phyloP scores from a whole-genome alignment of 2,797 vertebrate species.

The Alca torda region DNA sequence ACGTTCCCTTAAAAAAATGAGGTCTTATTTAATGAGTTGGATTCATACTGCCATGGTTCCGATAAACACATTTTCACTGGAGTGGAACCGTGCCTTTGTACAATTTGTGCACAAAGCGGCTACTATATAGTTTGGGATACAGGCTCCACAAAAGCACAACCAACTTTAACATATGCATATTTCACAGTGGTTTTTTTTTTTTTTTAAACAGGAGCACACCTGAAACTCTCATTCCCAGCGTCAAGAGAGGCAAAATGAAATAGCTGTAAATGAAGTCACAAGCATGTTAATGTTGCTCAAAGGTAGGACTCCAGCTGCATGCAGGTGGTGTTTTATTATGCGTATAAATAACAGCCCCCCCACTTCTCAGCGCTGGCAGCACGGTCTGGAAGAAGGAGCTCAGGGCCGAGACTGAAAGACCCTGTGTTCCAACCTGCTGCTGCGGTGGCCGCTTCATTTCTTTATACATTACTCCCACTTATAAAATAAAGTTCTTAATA shows the following conservation, averaged over 20 bases:
- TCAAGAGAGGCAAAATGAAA: slow-evolving; percentile 24
- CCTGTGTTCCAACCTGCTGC: slow-evolving; percentile 35
- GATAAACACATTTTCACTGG: background rate
- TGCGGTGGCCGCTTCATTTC: accelerated
- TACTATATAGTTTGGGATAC: background rate
- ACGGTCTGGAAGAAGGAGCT: background rate
- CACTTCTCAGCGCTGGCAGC: background rate
- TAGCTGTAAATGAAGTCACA: slow-evolving; percentile 13
- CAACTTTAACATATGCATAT: background rate
- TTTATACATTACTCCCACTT: accelerated
- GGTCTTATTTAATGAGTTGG: background rate
- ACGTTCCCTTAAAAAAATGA: background rate
- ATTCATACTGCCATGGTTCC: background rate
- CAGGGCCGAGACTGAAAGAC: background rate
- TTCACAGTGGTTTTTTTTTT: background rate
- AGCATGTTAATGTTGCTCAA: background rate
- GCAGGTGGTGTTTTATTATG: slow-evolving; percentile 32
- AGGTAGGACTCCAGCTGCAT: slow-evolving; percentile 34
- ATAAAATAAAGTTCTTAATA: background rate
- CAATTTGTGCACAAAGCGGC: background rate
- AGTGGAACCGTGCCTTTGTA: background rate
- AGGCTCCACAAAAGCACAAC: background rate
- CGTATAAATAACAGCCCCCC: background rate
- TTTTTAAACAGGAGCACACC: slow-evolving; percentile 22
- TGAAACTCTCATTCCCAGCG: slow-evolving; percentile 30